These are phyloP conservation scores for Microcebus tavaratra DNA, from an alignment of 2,113 vertebrate genomes.

Conservation along the genomic window DNA sequence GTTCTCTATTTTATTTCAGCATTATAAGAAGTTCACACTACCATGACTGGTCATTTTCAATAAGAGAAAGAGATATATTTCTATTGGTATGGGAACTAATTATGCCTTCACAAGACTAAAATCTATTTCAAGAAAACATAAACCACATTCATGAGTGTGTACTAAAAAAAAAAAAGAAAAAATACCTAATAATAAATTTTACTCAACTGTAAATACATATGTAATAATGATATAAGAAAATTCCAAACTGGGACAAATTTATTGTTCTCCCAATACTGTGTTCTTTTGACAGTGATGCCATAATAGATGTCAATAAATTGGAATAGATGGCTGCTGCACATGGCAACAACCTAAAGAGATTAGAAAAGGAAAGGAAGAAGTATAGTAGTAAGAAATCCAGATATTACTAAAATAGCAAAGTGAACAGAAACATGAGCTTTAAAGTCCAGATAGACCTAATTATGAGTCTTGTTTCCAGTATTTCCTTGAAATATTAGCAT, in stretches of 20 bases:
- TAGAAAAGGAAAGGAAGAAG: background rate
- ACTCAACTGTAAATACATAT: background rate
- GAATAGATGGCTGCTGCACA: background rate
- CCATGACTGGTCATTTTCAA: background rate
- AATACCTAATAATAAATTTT: background rate
- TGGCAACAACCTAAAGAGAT: background rate
- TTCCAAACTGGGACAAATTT: background rate
- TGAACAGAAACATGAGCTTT: background rate
- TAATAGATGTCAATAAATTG: background rate
- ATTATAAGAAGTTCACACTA: background rate
- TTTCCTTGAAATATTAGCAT: background rate
- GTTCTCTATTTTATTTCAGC: background rate
- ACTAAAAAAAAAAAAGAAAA: background rate
- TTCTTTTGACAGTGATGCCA: background rate
- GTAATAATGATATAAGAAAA: background rate
- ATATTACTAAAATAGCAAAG: background rate
- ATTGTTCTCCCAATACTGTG: background rate
- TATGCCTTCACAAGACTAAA: background rate
- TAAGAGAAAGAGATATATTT: background rate
- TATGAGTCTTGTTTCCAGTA: background rate
- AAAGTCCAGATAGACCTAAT: background rate
- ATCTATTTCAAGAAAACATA: background rate
- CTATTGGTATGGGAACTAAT: background rate
- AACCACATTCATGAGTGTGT: background rate
- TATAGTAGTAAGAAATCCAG: background rate